Base-by-base conservation (phyloP, 2,888 invertebrate species). In the Baronia brevicornis region DNA sequence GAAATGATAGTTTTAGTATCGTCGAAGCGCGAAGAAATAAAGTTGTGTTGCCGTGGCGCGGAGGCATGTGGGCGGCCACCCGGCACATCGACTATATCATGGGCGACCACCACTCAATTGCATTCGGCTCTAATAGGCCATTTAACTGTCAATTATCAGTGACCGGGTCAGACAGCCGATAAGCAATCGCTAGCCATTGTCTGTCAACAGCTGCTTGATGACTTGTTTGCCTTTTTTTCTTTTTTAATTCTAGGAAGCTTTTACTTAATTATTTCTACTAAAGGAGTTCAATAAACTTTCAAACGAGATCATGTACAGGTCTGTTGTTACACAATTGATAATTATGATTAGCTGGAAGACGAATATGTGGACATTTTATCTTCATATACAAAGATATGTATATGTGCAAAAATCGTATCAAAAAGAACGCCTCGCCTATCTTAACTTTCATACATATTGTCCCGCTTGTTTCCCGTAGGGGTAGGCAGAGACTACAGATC, bases 111-210 rank as follows among this genome's bases (percentile, higher is more conserved):
- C 59, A 54, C 59, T 65, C 63, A 62, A 70, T 70, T 60, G 64
- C 56, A 51, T 51, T 48, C 56, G 47, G 48, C 46, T 56, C 54
- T 71, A 72, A 72, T 68, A 64, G 56, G 60, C 53, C 60, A 63
- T 74, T 72, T 73, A 68, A 54, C 63, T 75, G 74, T 70, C 77
- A 75, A 71, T 74, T 74, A 70, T 51, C 48, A 57, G 53, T 44
- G 51, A 55, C 51, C 53, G 56, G 50, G 44, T 39, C 43, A 42
- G 36, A 36, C 41, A 41, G 33, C 31, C 45, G 62, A 56, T 54
- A 51, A 44, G 32, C 35, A 22, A 24, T 37, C 41, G 23, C 28
- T 39, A 34, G 38, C 31, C 38, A 40, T 41, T 24, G 36, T 33
- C 17, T n/a, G n/a, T n/a, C n/a, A n/a, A n/a, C n/a, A 12, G 10